Evolutionary conservation across 2,888 invertebrate species (phyloP).

Genomic region (Stenolophus ochropezus): DNA sequence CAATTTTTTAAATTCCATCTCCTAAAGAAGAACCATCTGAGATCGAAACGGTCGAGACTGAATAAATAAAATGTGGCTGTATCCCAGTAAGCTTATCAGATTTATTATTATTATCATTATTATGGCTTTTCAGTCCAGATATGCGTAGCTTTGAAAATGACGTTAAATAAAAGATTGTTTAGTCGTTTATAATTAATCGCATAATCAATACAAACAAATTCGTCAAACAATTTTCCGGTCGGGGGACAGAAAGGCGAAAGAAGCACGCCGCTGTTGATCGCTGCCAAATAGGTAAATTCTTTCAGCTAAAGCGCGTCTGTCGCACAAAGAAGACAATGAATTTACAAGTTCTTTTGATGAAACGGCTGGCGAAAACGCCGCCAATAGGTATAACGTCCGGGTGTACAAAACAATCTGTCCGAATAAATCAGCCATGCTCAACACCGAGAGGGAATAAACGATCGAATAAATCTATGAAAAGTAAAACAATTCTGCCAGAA

Average conservation of each 20-base stretch:
- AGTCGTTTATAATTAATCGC: slow-evolving; percentile 14
- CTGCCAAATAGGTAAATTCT: slow-evolving; percentile 27
- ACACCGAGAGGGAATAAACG: slow-evolving; percentile 32
- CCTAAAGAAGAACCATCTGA: too few species aligned
- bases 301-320: background rate
- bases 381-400: slow-evolving; percentile 39
- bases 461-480: slow-evolving; percentile 54
- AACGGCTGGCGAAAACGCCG: background rate
- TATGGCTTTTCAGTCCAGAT: too few species aligned
- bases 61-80: too few species aligned
- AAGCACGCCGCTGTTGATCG: slow-evolving; percentile 20
- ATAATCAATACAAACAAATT: slow-evolving; percentile 13
- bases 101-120: too few species aligned
- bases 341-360: slow-evolving; percentile 54
- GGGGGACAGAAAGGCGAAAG: background rate
- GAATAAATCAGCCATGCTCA: slow-evolving; percentile 50
- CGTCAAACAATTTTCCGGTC: background rate
- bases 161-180: background rate
- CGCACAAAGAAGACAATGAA: slow-evolving; percentile 50
- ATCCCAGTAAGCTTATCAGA: too few species aligned
- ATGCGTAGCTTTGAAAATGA: background rate
- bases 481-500: slow-evolving; percentile 50
- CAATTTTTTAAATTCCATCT: too few species aligned
- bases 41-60: too few species aligned
- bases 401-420: slow-evolving; percentile 52